Evolutionary conservation across 2,888 invertebrate species (phyloP).

Genomic region (Timema cristinae): DNA sequence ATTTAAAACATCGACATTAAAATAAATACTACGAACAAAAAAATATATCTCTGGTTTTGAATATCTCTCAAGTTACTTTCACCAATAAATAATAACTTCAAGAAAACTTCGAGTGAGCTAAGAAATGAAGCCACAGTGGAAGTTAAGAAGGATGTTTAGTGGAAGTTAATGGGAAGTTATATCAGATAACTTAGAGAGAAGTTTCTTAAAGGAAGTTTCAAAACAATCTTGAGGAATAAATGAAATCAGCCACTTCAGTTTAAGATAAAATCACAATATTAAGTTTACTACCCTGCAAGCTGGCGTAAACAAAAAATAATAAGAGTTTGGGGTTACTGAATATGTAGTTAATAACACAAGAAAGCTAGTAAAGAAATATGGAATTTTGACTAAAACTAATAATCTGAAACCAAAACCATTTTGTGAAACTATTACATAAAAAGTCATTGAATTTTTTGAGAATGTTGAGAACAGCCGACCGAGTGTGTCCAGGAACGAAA

Average conservation of each 20-base stretch:
- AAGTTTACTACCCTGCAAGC: background rate
- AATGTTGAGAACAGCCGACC: conserved; percentile 25
- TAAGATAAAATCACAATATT: conserved; percentile 18
- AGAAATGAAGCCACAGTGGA: too few relatives aligned
- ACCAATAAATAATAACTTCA: too few relatives aligned
- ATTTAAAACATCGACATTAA: too few relatives aligned
- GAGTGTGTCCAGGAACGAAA: conserved; percentile 32
- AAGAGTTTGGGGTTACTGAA: background rate
- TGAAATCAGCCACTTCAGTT: background rate
- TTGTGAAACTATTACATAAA: background rate
- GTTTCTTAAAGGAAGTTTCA: too few relatives aligned
- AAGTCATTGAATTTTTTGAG: conserved; percentile 23
- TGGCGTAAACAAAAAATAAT: background rate
- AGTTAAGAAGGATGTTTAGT: too few relatives aligned
- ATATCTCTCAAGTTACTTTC: too few relatives aligned
- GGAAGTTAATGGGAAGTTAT: too few relatives aligned
- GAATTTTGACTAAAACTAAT: background rate
- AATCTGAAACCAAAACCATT: background rate
- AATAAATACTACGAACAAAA: too few relatives aligned
- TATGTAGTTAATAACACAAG: background rate
- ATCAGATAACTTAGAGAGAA: too few relatives aligned
- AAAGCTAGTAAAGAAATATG: background rate
- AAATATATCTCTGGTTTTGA: too few relatives aligned
- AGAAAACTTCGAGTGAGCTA: too few relatives aligned
- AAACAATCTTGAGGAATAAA: conserved; percentile 4